Evolutionary conservation across 2,888 invertebrate genomes (phyloP).

Genomic region (Encarsia formosa): DNA sequence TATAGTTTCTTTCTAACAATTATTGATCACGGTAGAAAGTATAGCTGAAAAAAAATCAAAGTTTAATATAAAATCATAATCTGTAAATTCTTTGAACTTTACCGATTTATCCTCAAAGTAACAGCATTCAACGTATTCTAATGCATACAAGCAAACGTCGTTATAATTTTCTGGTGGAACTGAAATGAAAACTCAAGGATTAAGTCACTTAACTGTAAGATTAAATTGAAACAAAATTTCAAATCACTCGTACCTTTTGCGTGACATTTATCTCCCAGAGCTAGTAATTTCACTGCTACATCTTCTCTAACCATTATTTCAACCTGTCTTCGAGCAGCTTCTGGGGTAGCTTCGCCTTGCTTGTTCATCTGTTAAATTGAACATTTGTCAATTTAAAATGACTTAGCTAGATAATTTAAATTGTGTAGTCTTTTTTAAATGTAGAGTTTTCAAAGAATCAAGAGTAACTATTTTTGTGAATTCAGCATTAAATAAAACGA

Average conservation of each 20-base stretch:
- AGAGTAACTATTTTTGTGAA: too few relatives aligned
- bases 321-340: conserved; percentile 1
- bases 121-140: neutral
- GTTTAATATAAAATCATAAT: neutral
- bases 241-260: conserved; percentile 1
- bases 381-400: neutral
- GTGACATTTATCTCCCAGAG: neutral
- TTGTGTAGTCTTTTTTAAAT: too few relatives aligned
- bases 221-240: neutral
- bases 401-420: neutral
- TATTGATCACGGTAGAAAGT: conserved; percentile 11
- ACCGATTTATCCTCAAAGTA: conserved; percentile 2
- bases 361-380: conserved; percentile 5
- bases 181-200: neutral
- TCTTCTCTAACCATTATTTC: conserved; percentile 8
- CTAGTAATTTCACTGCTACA: neutral
- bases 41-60: conserved; percentile 7
- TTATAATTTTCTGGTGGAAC: neutral
- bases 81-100: conserved; percentile 2
- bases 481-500: too few relatives aligned
- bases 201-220: neutral
- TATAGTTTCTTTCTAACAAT: neutral
- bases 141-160: conserved; percentile 9
- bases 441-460: too few relatives aligned
- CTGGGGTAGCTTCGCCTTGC: neutral